A percentile compares a stretch with the other conserved stretches of the same genome.
These are phyloP conservation scores for Druon quercuslanigerum DNA, from an alignment of 1,140 invertebrate species.

Conservation along the genomic window DNA sequence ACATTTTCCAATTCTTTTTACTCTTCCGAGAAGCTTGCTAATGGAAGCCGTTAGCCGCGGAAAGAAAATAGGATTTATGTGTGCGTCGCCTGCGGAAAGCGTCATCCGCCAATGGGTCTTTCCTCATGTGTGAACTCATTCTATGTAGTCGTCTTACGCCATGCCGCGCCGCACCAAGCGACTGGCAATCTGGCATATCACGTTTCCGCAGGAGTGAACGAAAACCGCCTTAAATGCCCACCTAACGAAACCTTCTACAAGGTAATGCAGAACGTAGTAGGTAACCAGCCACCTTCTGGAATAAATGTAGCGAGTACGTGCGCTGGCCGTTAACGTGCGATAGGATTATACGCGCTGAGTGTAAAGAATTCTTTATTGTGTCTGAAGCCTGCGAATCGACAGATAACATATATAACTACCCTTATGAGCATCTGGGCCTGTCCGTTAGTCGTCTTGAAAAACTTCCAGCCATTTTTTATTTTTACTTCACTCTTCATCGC, in stretches of 20 bases:
- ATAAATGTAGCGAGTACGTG: conserved; percentile 57
- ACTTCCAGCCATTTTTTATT: not conserved
- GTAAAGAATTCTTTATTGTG: conserved; percentile 65
- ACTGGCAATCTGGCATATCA: conserved; percentile 57
- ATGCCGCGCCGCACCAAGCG: not conserved
- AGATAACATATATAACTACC: conserved; percentile 50
- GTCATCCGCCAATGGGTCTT: conserved; percentile 26
- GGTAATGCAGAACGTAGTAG: conserved; percentile 46
- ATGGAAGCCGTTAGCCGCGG: conserved; percentile 9
- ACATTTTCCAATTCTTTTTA: conserved; percentile 31
- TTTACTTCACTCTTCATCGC: conserved; percentile 5
- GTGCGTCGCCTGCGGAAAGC: conserved; percentile 32
- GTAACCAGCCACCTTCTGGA: conserved; percentile 49
- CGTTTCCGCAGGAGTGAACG: conserved; percentile 69
- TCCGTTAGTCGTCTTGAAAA: not conserved
- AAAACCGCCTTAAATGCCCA: conserved; percentile 55
- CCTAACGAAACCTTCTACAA: conserved; percentile 57
- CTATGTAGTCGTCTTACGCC: no score
- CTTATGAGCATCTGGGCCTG: not conserved
- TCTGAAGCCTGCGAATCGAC: conserved; percentile 36
- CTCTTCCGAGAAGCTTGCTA: conserved; percentile 25
- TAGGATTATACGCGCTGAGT: conserved; percentile 62
- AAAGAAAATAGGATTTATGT: conserved; percentile 43
- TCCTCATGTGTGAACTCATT: conserved; percentile 25
- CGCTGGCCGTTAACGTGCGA: conserved; percentile 51